phyloP scores from a whole-genome alignment of 92 coral and sea anemone species.

The Actinostola sp. region DNA sequence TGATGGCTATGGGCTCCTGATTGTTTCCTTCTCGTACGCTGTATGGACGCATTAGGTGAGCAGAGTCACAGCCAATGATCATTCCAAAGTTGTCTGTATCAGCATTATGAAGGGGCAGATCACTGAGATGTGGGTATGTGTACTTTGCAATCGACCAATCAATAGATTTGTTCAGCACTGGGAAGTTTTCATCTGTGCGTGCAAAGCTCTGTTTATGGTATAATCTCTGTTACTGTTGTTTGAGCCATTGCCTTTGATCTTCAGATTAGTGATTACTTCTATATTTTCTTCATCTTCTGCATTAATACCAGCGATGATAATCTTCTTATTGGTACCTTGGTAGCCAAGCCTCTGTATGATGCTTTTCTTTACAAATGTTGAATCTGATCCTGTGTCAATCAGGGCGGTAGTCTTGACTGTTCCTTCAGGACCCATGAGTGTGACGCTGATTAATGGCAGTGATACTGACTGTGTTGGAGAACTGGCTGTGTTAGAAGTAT shows the following conservation, averaged over 20 bases:
- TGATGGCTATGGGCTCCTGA: conserved; percentile 8
- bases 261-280: background rate
- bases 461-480: background rate
- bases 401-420: background rate
- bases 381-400: conserved; percentile 17
- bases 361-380: background rate
- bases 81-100: background rate
- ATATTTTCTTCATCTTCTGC: background rate
- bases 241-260: conserved; percentile 1
- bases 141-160: conserved; percentile 24
- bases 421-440: background rate
- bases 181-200: conserved; percentile 2
- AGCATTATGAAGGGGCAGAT: conserved; percentile 1
- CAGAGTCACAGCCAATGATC: conserved; percentile 20
- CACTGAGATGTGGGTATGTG: conserved; percentile 3
- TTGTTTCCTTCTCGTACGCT: background rate
- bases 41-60: conserved; percentile 9
- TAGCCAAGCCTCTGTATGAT: background rate
- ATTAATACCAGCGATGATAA: conserved; percentile 8
- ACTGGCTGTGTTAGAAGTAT: background rate
- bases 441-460: background rate
- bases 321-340: background rate
- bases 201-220: background rate
- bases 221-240: conserved; percentile 5
- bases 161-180: background rate